phyloP scores from a whole-genome alignment of 35 echinoderm and acorn worm species.

The Patiria miniata region DNA sequence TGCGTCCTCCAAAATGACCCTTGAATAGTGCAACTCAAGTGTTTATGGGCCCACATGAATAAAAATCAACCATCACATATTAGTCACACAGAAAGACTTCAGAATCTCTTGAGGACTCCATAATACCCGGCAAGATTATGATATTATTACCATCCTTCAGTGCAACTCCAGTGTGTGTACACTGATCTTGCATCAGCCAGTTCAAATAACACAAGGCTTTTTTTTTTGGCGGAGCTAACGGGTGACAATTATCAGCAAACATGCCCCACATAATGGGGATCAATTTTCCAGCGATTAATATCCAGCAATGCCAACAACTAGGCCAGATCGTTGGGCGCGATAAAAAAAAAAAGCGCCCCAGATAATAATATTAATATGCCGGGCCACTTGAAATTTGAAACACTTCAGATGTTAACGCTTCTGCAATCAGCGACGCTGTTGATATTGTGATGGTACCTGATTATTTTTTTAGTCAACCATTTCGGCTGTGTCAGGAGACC shows the following conservation, averaged over 20 bases:
- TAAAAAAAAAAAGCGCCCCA: too few relatives aligned
- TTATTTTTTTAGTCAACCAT: too few relatives aligned
- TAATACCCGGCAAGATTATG: neutral
- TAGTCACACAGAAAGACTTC: too few relatives aligned
- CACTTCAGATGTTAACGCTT: slow-evolving; percentile 5
- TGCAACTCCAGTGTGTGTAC: neutral
- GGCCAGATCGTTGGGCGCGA: neutral
- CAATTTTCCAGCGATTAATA: slow-evolving; percentile 1
- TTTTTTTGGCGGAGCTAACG: neutral
- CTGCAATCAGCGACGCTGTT: neutral
- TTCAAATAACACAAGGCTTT: neutral
- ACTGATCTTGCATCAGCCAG: neutral
- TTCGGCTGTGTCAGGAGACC: too few relatives aligned
- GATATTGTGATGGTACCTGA: neutral
- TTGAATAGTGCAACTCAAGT: too few relatives aligned
- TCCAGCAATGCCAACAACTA: slow-evolving; percentile 23
- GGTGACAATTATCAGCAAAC: slow-evolving; percentile 6
- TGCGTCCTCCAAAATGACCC: too few relatives aligned
- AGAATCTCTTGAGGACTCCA: too few relatives aligned
- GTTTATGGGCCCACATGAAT: too few relatives aligned
- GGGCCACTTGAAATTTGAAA: slow-evolving; percentile 21
- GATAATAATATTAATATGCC: neutral
- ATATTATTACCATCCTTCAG: neutral
- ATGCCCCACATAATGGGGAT: slow-evolving; percentile 23
- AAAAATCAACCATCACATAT: too few relatives aligned